A percentile compares a stretch with the other conserved stretches of the same genome.
Evolutionary conservation across 2,797 vertebrate genomes (phyloP).

Genomic region (Erpetoichthys calabaricus): DNA sequence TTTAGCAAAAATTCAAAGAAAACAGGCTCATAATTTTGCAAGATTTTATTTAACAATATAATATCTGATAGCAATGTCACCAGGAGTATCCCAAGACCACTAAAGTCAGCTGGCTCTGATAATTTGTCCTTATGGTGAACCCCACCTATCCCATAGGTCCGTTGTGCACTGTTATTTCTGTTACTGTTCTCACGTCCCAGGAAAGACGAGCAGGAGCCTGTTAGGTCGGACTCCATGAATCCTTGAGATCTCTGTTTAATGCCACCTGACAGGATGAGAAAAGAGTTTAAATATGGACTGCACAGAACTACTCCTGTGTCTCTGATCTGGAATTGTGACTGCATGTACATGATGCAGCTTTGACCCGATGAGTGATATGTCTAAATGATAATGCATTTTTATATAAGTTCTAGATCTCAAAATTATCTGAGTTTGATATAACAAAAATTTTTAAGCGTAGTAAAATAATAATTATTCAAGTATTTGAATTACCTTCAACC

Average conservation of each 20-base stretch:
- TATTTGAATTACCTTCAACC: too few relatives aligned
- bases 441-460: too few relatives aligned
- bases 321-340: too few relatives aligned
- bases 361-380: too few relatives aligned
- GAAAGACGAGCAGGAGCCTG: conserved; percentile 27
- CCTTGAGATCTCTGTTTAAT: conserved; percentile 25
- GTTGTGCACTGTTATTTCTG: conserved; percentile 22
- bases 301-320: conserved; percentile 1
- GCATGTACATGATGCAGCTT: too few relatives aligned
- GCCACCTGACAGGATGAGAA: conserved; percentile 23
- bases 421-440: too few relatives aligned
- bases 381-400: too few relatives aligned
- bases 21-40: not conserved
- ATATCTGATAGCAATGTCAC: too few relatives aligned
- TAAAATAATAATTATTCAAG: too few relatives aligned
- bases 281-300: conserved; percentile 18
- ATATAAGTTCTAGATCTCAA: too few relatives aligned
- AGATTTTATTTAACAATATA: too few relatives aligned
- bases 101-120: not conserved
- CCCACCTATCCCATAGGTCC: conserved; percentile 26
- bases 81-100: too few relatives aligned
- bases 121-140: conserved; percentile 4
- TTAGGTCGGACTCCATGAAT: conserved; percentile 24
- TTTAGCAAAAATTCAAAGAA: not conserved
- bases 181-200: conserved; percentile 28